These are phyloP conservation scores for Peromyscus maniculatus DNA, from an alignment of 2,113 vertebrate species.

Conservation along the genomic window DNA sequence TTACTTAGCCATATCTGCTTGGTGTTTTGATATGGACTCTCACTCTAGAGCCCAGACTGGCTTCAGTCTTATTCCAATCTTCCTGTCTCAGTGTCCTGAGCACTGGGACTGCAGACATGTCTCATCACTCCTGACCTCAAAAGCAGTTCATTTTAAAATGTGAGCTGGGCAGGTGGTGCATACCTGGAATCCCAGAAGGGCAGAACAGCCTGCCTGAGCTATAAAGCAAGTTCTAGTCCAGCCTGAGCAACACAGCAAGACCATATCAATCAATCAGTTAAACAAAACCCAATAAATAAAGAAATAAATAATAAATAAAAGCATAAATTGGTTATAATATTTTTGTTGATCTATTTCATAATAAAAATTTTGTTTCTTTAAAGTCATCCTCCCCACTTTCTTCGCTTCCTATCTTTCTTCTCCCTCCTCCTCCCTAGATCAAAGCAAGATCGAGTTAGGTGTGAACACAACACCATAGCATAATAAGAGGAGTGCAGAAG, in stretches of 20 bases:
- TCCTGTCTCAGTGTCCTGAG: background rate
- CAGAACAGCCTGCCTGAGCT: background rate
- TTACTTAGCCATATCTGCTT: background rate
- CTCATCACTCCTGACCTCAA: background rate
- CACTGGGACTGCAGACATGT: background rate
- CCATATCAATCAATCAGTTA: background rate
- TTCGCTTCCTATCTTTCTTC: background rate
- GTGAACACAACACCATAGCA: background rate
- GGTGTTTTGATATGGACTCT: background rate
- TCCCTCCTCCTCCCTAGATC: background rate
- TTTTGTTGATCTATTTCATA: background rate
- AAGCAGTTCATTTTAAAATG: background rate
- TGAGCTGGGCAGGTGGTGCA: background rate
- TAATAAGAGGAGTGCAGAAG: background rate
- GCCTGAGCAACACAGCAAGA: background rate
- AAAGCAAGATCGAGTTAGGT: background rate
- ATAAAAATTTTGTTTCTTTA: background rate
- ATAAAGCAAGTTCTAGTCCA: background rate
- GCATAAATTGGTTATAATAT: background rate
- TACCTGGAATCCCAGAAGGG: background rate
- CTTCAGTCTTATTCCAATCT: background rate
- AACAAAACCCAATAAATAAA: background rate
- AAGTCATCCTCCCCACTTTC: background rate
- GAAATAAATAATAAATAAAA: background rate
- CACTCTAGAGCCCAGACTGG: background rate